phyloP scores from a whole-genome alignment of 2,797 vertebrate genomes.

The Artibeus lituratus region DNA sequence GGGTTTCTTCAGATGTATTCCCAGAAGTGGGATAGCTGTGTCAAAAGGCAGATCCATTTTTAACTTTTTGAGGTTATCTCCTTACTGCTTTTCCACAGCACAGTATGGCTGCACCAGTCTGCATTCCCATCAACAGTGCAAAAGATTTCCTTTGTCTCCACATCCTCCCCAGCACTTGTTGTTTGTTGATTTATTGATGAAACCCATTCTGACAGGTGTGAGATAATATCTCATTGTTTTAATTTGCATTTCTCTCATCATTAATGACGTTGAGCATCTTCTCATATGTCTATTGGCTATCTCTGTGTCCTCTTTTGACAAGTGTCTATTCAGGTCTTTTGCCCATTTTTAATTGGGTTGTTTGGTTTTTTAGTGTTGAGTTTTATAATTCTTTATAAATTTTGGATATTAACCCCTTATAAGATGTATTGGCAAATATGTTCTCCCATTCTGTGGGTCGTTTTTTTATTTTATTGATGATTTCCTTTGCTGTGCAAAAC shows the following conservation, averaged over 20 bases:
- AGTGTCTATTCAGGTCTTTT: too few relatives aligned
- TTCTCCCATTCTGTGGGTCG: too few relatives aligned
- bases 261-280: not conserved
- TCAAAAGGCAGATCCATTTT: not conserved
- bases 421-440: too few relatives aligned
- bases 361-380: too few relatives aligned
- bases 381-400: too few relatives aligned
- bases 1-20: not conserved
- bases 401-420: too few relatives aligned
- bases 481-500: too few relatives aligned
- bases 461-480: too few relatives aligned
- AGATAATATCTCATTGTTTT: not conserved
- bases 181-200: not conserved
- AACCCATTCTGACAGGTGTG: not conserved
- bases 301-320: not conserved
- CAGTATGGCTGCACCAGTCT: not conserved
- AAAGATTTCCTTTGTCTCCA: not conserved
- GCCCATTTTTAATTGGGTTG: too few relatives aligned
- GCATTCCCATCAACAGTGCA: not conserved
- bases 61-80: not conserved
- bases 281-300: not conserved
- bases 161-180: not conserved
- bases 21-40: not conserved
- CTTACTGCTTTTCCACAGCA: not conserved
- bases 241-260: not conserved